These are phyloP conservation scores for Vultur gryphus DNA, from an alignment of 2,797 vertebrate species.

Conservation along the genomic window DNA sequence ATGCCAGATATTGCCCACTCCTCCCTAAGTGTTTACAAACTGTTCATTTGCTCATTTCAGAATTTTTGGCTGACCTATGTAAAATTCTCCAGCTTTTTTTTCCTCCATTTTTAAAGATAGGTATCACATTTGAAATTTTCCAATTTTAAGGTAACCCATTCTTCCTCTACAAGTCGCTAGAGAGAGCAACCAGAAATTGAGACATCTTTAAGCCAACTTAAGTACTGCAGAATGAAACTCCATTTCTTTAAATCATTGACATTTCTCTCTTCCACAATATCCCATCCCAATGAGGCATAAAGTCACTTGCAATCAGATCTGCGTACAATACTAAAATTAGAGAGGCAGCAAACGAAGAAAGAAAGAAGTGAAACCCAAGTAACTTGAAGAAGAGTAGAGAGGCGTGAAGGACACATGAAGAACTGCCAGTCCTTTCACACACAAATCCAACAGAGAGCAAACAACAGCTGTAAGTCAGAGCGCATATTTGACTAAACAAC, in stretches of 20 bases:
- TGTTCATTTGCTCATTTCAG: background rate
- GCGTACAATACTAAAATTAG: background rate
- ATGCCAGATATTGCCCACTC: background rate
- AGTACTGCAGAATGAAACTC: background rate
- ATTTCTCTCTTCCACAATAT: background rate
- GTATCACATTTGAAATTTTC: background rate
- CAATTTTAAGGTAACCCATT: background rate
- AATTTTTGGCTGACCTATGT: background rate
- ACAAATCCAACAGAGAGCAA: background rate
- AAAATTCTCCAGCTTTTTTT: background rate
- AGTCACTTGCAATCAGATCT: background rate
- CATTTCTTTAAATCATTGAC: background rate
- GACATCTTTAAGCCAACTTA: background rate
- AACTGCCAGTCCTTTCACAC: background rate
- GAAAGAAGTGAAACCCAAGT: background rate
- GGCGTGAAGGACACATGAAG: background rate
- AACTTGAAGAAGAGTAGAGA: background rate
- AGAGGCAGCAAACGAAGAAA: background rate
- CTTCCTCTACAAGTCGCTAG: background rate
- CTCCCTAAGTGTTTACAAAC: background rate
- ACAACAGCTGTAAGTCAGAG: background rate
- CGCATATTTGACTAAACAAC: background rate
- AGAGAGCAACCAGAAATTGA: background rate
- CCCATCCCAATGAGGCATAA: background rate
- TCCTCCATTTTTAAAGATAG: background rate